These are phyloP conservation scores for Ptychobarbus kaznakovi DNA, from an alignment of 2,797 vertebrate species.

Conservation along the genomic window DNA sequence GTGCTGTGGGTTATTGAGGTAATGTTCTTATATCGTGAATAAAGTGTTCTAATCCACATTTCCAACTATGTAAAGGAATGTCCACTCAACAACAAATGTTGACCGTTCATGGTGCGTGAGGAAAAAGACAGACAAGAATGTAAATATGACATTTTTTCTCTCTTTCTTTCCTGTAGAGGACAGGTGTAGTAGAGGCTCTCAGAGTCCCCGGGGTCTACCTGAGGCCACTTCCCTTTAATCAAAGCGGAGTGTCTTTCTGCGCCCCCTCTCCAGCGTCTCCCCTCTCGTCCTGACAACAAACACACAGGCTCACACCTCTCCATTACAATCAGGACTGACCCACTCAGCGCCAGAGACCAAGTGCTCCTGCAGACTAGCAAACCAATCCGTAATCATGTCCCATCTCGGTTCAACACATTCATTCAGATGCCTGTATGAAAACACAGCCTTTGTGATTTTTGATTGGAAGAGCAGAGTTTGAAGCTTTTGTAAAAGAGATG, in stretches of 20 bases:
- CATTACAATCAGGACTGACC: slow-evolving; percentile 68
- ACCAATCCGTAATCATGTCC: slow-evolving; percentile 53
- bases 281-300: slow-evolving; percentile 57
- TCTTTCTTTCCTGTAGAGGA: slow-evolving; percentile 7
- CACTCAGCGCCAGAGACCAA: slow-evolving; percentile 60
- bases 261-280: slow-evolving; percentile 28
- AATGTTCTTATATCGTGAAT: not conserved
- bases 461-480: slow-evolving; percentile 5
- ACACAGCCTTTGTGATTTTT: slow-evolving; percentile 11
- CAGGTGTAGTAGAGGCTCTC: slow-evolving; percentile 47
- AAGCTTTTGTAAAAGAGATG: slow-evolving; percentile 5
- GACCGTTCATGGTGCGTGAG: not conserved
- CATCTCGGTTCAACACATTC: slow-evolving; percentile 41
- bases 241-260: slow-evolving; percentile 37
- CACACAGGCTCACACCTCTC: slow-evolving; percentile 54
- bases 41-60: not conserved
- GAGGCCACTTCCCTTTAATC: slow-evolving; percentile 40
- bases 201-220: slow-evolving; percentile 37
- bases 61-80: not conserved
- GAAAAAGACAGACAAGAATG: slow-evolving; percentile 33
- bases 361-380: slow-evolving; percentile 55
- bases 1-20: not conserved
- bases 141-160: slow-evolving; percentile 47
- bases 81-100: not conserved
- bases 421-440: slow-evolving; percentile 31